phyloP scores from a whole-genome alignment of 2,797 vertebrate species.

The Tenualosa ilisha region DNA sequence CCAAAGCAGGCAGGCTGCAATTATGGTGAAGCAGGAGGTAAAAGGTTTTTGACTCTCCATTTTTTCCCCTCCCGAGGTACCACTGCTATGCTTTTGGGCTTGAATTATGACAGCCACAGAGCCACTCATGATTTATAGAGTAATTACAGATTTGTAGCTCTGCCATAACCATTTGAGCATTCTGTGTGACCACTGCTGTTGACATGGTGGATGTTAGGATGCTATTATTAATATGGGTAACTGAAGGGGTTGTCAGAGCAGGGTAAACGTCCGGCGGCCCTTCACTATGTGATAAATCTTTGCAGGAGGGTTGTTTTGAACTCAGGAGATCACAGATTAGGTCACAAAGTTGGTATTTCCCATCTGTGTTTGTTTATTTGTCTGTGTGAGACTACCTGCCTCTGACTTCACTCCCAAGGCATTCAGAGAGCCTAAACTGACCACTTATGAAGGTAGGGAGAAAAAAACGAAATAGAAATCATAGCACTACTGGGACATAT shows the following conservation, averaged over 20 bases:
- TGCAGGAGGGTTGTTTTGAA: background rate
- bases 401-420: background rate
- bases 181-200: slow-evolving; percentile 30
- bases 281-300: background rate
- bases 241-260: background rate
- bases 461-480: background rate
- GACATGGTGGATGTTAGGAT: slow-evolving; percentile 30
- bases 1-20: background rate
- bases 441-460: background rate
- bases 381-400: background rate
- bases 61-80: slow-evolving; percentile 6
- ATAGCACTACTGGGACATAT: background rate
- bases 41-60: background rate
- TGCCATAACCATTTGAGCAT: slow-evolving; percentile 41
- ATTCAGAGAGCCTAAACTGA: background rate
- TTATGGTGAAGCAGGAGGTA: background rate
- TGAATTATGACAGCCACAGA: slow-evolving; percentile 35
- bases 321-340: background rate
- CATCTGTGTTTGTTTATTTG: slow-evolving; percentile 3
- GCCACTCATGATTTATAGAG: slow-evolving; percentile 49
- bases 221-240: slow-evolving; percentile 39
- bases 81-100: slow-evolving; percentile 34
- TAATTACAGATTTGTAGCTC: slow-evolving; percentile 50
- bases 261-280: slow-evolving; percentile 10
- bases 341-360: background rate